These are phyloP conservation scores for Merops nubicus DNA, from an alignment of 2,113 vertebrate genomes.

Conservation along the genomic window DNA sequence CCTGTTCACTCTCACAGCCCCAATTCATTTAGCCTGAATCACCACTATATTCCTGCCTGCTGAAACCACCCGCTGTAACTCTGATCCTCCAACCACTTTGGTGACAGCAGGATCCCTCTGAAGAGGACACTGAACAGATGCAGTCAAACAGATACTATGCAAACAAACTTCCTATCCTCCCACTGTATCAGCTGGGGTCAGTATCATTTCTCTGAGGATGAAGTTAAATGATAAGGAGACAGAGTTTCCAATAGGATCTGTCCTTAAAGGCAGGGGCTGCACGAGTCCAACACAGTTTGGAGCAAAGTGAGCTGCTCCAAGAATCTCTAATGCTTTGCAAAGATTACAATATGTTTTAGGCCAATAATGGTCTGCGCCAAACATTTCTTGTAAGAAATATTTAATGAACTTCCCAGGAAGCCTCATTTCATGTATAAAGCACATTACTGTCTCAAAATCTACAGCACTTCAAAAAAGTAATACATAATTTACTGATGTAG, in stretches of 20 bases:
- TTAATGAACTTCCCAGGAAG: not conserved
- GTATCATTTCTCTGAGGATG: fast-evolving
- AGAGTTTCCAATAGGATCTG: not conserved
- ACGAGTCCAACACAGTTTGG: not conserved
- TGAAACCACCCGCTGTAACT: not conserved
- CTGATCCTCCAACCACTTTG: not conserved
- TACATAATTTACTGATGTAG: conserved; percentile 40
- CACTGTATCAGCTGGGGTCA: not conserved
- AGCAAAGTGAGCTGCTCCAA: not conserved
- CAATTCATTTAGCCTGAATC: not conserved
- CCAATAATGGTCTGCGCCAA: not conserved
- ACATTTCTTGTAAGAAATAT: not conserved
- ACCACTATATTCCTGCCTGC: not conserved
- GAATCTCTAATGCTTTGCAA: not conserved
- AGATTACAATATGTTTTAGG: not conserved
- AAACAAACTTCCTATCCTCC: not conserved
- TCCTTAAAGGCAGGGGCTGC: not conserved
- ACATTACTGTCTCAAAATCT: not conserved
- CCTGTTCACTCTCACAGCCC: not conserved
- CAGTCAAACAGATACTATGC: not conserved
- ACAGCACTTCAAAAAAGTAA: conserved; percentile 33
- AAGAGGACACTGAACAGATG: not conserved
- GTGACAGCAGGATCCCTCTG: not conserved
- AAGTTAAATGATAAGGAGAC: not conserved
- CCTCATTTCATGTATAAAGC: not conserved